phyloP scores from a whole-genome alignment of 2,888 invertebrate species.

The Dorcus parallelipipedus region DNA sequence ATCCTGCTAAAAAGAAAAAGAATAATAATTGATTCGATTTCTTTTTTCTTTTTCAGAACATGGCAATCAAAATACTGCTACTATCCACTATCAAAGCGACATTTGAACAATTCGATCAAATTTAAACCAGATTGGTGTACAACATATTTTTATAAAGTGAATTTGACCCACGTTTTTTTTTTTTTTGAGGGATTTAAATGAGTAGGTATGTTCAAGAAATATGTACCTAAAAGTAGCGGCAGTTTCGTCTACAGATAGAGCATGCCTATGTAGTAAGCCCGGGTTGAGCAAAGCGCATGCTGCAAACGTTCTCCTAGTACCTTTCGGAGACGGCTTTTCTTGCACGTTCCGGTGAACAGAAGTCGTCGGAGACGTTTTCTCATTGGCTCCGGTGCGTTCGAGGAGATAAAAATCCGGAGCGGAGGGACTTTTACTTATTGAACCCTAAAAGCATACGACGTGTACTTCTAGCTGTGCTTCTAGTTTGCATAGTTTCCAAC shows the following conservation, averaged over 20 bases:
- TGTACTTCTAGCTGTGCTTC: background rate
- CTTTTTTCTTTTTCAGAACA: too few species aligned
- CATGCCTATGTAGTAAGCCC: conserved; percentile 69
- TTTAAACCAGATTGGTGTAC: too few species aligned
- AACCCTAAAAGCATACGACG: conserved; percentile 33
- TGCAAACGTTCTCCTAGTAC: conserved; percentile 39
- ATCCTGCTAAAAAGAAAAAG: too few species aligned
- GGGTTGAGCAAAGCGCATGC: conserved; percentile 61
- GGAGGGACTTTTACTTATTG: conserved; percentile 55
- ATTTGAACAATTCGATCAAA: too few species aligned
- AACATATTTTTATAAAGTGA: background rate
- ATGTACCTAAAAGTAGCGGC: conserved; percentile 42
- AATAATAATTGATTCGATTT: too few species aligned
- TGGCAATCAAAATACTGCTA: too few species aligned
- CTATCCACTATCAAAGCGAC: too few species aligned
- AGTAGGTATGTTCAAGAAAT: background rate
- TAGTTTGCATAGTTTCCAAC: background rate
- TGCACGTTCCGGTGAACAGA: conserved; percentile 15
- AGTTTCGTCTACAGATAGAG: conserved; percentile 78
- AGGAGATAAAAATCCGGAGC: conserved; percentile 55
- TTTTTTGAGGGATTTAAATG: background rate
- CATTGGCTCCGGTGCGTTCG: conserved; percentile 40
- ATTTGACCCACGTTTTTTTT: too few species aligned
- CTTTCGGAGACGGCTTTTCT: conserved; percentile 27
- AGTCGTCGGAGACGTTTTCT: conserved; percentile 21